Conservation (phyloP, 2,797 vertebrate species). For the Sebastes reedi region DNA sequence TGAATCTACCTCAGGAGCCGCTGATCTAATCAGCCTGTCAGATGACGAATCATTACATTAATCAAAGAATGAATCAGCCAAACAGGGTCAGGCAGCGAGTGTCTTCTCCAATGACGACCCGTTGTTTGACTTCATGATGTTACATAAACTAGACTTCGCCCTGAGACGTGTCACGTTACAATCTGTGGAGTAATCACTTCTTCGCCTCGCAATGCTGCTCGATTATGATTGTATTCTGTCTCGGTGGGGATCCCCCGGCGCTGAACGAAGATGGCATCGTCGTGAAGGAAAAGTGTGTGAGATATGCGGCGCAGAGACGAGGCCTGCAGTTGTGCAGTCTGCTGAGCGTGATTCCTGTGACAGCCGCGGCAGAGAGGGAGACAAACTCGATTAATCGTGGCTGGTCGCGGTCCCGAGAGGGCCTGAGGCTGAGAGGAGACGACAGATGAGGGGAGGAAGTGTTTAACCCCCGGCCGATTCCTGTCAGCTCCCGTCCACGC, state of each 20-base stretch:
- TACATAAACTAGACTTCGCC: not conserved
- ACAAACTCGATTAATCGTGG: slow-evolving; percentile 16
- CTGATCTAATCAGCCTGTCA: slow-evolving; percentile 38
- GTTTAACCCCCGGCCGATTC: slow-evolving; percentile 42
- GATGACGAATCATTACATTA: slow-evolving; percentile 21
- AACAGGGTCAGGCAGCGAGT: not conserved
- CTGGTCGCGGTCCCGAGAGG: not conserved
- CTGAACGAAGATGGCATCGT: not conserved
- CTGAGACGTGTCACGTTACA: not conserved
- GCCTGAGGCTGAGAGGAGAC: slow-evolving; percentile 43
- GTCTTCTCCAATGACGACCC: not conserved
- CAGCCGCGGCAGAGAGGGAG: slow-evolving; percentile 8
- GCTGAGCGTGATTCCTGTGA: slow-evolving; percentile 11
- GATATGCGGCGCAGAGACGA: not conserved
- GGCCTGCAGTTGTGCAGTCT: not conserved
- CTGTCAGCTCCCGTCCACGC: slow-evolving; percentile 29
- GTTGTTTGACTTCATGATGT: slow-evolving; percentile 7
- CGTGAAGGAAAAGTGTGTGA: not conserved
- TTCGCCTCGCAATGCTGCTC: not conserved
- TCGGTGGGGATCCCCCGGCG: not conserved
- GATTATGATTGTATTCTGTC: not conserved
- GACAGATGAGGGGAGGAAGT: slow-evolving; percentile 32
- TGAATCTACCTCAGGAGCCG: slow-evolving; percentile 1
- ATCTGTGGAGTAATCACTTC: not conserved
- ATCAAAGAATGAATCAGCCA: slow-evolving; percentile 24